Percentiles rank a stretch among this genome's conserved stretches.
phyloP scores from a whole-genome alignment of 1,140 invertebrate species.

The Melipona quadrifasciata region DNA sequence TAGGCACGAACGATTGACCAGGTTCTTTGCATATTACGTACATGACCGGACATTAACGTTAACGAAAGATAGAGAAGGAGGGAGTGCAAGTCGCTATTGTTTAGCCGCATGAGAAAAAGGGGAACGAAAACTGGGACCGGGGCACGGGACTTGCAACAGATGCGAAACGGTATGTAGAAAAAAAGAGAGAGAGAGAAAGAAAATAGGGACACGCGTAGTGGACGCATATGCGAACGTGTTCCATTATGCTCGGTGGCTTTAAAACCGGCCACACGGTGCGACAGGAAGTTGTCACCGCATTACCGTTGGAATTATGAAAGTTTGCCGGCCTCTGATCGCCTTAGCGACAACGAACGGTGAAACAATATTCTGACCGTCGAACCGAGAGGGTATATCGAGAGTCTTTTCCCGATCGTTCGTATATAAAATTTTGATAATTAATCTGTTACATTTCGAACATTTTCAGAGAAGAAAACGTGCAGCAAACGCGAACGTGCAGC shows the following conservation, averaged over 20 bases:
- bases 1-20: background rate
- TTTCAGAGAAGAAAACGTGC: background rate
- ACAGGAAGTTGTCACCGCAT: conserved; percentile 47
- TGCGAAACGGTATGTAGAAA: conserved; percentile 50
- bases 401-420: no score
- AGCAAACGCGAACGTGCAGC: background rate
- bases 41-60: conserved; percentile 45
- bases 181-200: background rate
- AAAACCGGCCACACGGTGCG: conserved; percentile 29
- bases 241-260: conserved; percentile 17
- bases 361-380: background rate
- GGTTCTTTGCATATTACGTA: conserved; percentile 9
- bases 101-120: conserved; percentile 45
- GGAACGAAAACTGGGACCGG: conserved; percentile 44
- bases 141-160: conserved; percentile 54
- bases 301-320: conserved; percentile 31
- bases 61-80: background rate
- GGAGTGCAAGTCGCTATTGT: conserved; percentile 23
- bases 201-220: conserved; percentile 36
- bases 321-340: conserved; percentile 37
- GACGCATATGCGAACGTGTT: conserved; percentile 30
- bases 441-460: background rate
- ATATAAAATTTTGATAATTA: background rate
- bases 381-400: background rate
- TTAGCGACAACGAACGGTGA: background rate